phyloP scores from a whole-genome alignment of 1,140 invertebrate genomes.

The Coelopa frigida region DNA sequence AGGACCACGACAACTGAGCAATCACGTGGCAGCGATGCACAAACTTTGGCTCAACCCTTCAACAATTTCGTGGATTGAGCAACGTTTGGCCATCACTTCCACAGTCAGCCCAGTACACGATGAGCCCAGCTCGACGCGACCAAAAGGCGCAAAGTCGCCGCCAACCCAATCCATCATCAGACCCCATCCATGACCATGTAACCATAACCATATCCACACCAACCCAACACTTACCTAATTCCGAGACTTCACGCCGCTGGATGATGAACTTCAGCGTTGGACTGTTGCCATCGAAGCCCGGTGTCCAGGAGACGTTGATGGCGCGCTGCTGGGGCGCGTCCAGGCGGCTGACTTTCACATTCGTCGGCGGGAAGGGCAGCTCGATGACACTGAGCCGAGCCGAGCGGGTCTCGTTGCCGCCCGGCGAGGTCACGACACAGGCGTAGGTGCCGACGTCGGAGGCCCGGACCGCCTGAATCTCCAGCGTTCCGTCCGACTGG shows the following conservation, averaged over 20 bases:
- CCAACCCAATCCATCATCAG: too few relatives aligned
- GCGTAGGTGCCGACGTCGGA: conserved; percentile 75
- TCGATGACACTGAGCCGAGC: conserved; percentile 86
- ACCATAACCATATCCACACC: too few relatives aligned
- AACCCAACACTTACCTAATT: conserved; percentile 59
- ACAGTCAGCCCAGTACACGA: too few relatives aligned
- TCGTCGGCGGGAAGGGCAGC: conserved; percentile 84
- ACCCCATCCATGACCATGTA: too few relatives aligned
- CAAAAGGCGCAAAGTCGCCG: too few relatives aligned
- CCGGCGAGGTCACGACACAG: conserved; percentile 72
- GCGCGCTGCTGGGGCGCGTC: conserved; percentile 53
- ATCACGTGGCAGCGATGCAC: too few relatives aligned
- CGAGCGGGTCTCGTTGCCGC: conserved; percentile 83
- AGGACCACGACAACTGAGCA: too few relatives aligned
- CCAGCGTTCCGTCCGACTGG: conserved; percentile 66
- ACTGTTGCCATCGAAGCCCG: conserved; percentile 95
- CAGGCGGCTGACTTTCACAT: conserved; percentile 68
- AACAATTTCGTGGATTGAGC: too few relatives aligned
- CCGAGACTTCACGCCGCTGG: conserved; percentile 80
- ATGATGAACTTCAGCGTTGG: conserved; percentile 89
- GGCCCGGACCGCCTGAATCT: conserved; percentile 73
- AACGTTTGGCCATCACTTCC: too few relatives aligned
- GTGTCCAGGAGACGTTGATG: conserved; percentile 90
- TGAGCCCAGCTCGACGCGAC: too few relatives aligned
- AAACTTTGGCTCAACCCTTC: too few relatives aligned